Conservation (phyloP, 2,888 invertebrate species). For the Schrankia costaestrigalis region DNA sequence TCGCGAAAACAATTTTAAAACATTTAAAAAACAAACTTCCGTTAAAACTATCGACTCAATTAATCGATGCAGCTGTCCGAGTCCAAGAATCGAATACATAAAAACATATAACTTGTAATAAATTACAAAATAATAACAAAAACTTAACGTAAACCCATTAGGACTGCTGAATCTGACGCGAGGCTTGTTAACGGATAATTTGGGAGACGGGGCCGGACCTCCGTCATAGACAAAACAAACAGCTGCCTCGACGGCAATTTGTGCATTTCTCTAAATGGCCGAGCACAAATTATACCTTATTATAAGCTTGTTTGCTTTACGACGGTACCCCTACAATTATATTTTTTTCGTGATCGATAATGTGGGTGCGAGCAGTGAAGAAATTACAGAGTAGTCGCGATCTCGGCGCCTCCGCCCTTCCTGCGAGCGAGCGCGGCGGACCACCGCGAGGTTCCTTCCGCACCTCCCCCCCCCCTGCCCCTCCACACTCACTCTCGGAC, state of each 20-base stretch:
- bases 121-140: slow-evolving; percentile 74
- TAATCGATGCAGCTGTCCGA: slow-evolving; percentile 69
- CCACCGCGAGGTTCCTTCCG: slow-evolving; percentile 24
- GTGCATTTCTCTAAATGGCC: slow-evolving; percentile 81
- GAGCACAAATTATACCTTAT: slow-evolving; percentile 80
- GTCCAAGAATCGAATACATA: slow-evolving; percentile 59
- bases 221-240: slow-evolving; percentile 81
- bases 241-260: slow-evolving; percentile 76
- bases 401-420: slow-evolving; percentile 69
- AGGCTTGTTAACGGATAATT: slow-evolving; percentile 79
- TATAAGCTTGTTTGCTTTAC: slow-evolving; percentile 82
- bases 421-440: slow-evolving; percentile 37
- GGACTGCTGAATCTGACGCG: slow-evolving; percentile 81
- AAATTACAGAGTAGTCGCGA: slow-evolving; percentile 72
- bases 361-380: slow-evolving; percentile 74
- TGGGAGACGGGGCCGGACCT: slow-evolving; percentile 69
- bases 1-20: slow-evolving; percentile 10
- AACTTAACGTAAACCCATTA: slow-evolving; percentile 80
- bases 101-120: slow-evolving; percentile 71
- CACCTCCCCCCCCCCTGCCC: slow-evolving; percentile 6
- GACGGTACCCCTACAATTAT: slow-evolving; percentile 79
- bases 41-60: slow-evolving; percentile 48
- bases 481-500: slow-evolving; percentile 8
- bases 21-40: slow-evolving; percentile 17
- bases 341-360: slow-evolving; percentile 77